Percentiles rank a stretch among this genome's conserved stretches.
phyloP scores from a whole-genome alignment of 2,113 vertebrate genomes.

The Podarcis raffonei region DNA sequence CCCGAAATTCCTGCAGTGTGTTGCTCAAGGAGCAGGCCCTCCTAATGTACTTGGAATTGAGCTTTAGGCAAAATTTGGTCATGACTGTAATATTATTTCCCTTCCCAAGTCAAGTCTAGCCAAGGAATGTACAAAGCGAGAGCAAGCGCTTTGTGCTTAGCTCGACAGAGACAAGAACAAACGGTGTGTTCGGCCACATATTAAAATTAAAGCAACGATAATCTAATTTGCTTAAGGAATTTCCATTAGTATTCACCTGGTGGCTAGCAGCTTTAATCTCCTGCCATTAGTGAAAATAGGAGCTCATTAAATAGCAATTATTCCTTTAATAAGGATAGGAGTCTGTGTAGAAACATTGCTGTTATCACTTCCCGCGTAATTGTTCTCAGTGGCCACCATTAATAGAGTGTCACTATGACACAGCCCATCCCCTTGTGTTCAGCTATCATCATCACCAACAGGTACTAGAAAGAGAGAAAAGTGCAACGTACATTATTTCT shows the following conservation, averaged over 20 bases:
- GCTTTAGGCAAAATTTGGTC: background rate
- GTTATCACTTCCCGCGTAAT: constrained; percentile 35
- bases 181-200: constrained; percentile 51
- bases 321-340: constrained; percentile 50
- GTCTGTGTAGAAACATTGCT: constrained; percentile 36
- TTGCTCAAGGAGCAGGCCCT: background rate
- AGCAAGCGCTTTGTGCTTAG: constrained; percentile 21
- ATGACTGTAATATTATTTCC: background rate
- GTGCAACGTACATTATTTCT: background rate
- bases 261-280: constrained; percentile 64
- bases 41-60: background rate
- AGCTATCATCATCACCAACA: background rate
- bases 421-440: background rate
- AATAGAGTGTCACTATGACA: constrained; percentile 19
- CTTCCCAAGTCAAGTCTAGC: background rate
- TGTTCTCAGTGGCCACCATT: constrained; percentile 38
- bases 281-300: constrained; percentile 63
- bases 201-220: constrained; percentile 61
- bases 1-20: background rate
- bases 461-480: background rate
- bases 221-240: constrained; percentile 63
- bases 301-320: constrained; percentile 66
- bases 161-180: constrained; percentile 49
- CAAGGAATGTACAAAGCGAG: background rate
- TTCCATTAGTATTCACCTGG: constrained; percentile 66